Percentiles rank a stretch among this genome's conserved stretches.
phyloP scores from a whole-genome alignment of 2,888 invertebrate genomes.

The Amphimallon solstitiale region DNA sequence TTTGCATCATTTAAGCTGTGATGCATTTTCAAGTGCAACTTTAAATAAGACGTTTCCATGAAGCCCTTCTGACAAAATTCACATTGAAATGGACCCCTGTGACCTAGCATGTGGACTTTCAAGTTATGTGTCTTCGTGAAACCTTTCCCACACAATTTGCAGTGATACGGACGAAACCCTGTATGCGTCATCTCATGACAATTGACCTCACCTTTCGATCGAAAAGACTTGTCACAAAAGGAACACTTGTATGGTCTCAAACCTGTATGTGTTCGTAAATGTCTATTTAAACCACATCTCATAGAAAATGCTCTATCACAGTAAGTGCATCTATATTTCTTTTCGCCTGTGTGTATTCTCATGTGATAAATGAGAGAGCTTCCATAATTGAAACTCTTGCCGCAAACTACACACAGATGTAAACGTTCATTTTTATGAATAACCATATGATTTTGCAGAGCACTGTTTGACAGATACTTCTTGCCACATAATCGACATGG shows the following conservation, averaged over 20 bases:
- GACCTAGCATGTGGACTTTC: slow-evolving; percentile 65
- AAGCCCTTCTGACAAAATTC: slow-evolving; percentile 49
- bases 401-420: slow-evolving; percentile 82
- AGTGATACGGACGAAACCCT: slow-evolving; percentile 61
- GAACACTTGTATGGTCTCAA: slow-evolving; percentile 81
- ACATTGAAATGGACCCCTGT: slow-evolving; percentile 57
- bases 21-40: slow-evolving; percentile 48
- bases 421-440: slow-evolving; percentile 81
- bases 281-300: slow-evolving; percentile 74
- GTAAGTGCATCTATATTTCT: slow-evolving; percentile 50
- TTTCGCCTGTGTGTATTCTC: slow-evolving; percentile 52
- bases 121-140: slow-evolving; percentile 62
- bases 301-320: slow-evolving; percentile 50
- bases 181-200: slow-evolving; percentile 61
- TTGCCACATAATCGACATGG: slow-evolving; percentile 74
- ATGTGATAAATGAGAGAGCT: slow-evolving; percentile 63
- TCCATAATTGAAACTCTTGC: slow-evolving; percentile 85
- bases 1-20: slow-evolving; percentile 5
- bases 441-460: slow-evolving; percentile 79
- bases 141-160: slow-evolving; percentile 62
- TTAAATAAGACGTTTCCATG: slow-evolving; percentile 47
- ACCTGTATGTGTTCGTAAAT: slow-evolving; percentile 82
- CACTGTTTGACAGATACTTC: slow-evolving; percentile 74
- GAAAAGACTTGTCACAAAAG: slow-evolving; percentile 79
- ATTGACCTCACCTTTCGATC: slow-evolving; percentile 70